These are phyloP conservation scores for Eutrigla gurnardus DNA, from an alignment of 2,797 vertebrate genomes.

Conservation along the genomic window DNA sequence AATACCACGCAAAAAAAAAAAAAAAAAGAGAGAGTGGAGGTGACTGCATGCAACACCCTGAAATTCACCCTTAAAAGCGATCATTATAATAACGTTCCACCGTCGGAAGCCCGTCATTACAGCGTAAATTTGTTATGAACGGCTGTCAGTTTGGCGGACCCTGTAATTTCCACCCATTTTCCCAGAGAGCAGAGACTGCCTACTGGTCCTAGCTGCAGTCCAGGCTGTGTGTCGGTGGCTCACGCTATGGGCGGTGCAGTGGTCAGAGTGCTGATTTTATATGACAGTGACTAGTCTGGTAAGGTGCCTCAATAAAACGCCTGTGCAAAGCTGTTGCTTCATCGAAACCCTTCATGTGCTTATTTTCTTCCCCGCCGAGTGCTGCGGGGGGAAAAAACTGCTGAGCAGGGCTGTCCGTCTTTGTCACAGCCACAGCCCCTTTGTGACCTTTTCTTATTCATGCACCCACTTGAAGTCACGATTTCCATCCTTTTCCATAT, in stretches of 20 bases:
- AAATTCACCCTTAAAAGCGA: slow-evolving; percentile 31
- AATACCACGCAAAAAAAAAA: slow-evolving; percentile 16
- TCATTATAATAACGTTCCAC: slow-evolving; percentile 25
- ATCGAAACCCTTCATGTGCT: slow-evolving; percentile 42
- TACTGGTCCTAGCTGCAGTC: slow-evolving; percentile 35
- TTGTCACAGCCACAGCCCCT: slow-evolving; percentile 68
- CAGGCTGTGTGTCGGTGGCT: slow-evolving; percentile 38
- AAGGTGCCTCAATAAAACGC: slow-evolving; percentile 51
- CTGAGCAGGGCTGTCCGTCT: slow-evolving; percentile 64
- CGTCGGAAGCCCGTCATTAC: slow-evolving; percentile 49
- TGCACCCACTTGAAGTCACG: slow-evolving; percentile 65
- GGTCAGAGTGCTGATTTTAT: slow-evolving; percentile 70
- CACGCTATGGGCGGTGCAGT: slow-evolving; percentile 43
- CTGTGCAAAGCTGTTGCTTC: slow-evolving; percentile 30
- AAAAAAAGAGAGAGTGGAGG: background rate
- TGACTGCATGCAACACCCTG: slow-evolving; percentile 1
- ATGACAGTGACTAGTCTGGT: slow-evolving; percentile 51
- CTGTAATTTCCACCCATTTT: slow-evolving; percentile 62
- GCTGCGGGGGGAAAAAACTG: slow-evolving; percentile 47
- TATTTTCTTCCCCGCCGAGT: slow-evolving; percentile 48
- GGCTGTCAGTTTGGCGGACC: slow-evolving; percentile 36
- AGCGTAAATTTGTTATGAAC: slow-evolving; percentile 46
- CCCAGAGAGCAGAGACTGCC: slow-evolving; percentile 28
- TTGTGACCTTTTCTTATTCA: slow-evolving; percentile 76
- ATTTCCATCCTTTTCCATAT: slow-evolving; percentile 81